Evolutionary conservation across 2,888 invertebrate species (phyloP).

Genomic region (Andrena marginata): DNA sequence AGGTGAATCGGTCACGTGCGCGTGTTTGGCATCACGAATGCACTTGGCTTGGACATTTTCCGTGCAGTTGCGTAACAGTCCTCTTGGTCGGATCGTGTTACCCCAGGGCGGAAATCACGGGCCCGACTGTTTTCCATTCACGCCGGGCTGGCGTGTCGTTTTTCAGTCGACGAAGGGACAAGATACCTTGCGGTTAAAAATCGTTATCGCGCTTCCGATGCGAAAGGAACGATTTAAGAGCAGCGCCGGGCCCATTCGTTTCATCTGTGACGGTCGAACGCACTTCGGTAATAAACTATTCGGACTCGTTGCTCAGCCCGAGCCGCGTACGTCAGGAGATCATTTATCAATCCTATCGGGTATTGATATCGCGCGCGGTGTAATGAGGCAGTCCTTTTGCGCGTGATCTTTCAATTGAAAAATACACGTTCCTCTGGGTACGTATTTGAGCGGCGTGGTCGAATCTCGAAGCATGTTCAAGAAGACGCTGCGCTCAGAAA

Average conservation of each 20-base stretch:
- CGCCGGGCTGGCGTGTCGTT: not conserved
- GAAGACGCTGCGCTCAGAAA: not conserved
- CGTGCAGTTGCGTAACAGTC: slow-evolving; percentile 40
- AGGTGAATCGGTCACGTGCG: slow-evolving; percentile 55
- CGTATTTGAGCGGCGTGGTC: not conserved
- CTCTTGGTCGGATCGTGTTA: slow-evolving; percentile 28
- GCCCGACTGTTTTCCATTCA: slow-evolving; percentile 21
- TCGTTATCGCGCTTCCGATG: not conserved
- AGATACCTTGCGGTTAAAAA: not conserved
- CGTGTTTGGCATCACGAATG: slow-evolving; percentile 44
- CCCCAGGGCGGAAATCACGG: slow-evolving; percentile 16
- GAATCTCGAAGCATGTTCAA: not conserved
- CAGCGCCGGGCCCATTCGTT: not conserved
- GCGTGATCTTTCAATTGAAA: not conserved
- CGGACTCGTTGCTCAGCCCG: not conserved
- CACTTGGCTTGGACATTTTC: slow-evolving; percentile 58
- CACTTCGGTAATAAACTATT: not conserved
- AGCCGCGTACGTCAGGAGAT: not conserved
- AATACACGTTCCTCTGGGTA: not conserved
- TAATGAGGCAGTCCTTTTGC: slow-evolving; percentile 6
- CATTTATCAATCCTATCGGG: slow-evolving; percentile 32
- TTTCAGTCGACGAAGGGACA: no score
- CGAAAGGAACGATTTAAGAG: not conserved
- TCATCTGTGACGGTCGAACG: not conserved
- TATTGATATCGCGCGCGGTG: not conserved